A percentile compares a stretch with the other conserved stretches of the same genome.
Evolutionary conservation across 2,113 vertebrate species (phyloP).

Genomic region (Aspiorhynchus laticeps): DNA sequence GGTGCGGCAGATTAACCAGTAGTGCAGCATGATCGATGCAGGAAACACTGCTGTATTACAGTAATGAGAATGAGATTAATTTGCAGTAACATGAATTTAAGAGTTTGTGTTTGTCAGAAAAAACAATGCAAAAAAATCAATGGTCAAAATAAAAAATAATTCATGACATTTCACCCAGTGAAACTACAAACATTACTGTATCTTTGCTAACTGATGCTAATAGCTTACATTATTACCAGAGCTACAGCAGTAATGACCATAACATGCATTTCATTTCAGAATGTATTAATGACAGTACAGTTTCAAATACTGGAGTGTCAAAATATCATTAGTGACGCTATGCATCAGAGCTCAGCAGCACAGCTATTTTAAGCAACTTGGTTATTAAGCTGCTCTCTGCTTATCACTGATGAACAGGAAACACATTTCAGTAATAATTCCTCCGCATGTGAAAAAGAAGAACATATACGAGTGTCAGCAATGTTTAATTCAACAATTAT

Average conservation of each 20-base stretch:
- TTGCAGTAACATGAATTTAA: neutral
- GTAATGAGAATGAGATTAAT: neutral
- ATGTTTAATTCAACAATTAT: neutral
- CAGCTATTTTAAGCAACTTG: neutral
- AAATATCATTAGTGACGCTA: neutral
- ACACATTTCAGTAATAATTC: neutral
- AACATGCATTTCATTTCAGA: neutral
- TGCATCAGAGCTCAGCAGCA: neutral
- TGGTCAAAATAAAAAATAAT: neutral
- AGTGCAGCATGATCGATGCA: neutral
- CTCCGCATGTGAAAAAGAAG: conserved; percentile 6
- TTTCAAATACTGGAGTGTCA: neutral
- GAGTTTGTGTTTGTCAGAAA: neutral
- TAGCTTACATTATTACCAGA: neutral
- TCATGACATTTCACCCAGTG: too few species aligned
- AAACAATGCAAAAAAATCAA: neutral
- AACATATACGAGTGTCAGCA: neutral
- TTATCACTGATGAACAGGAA: conserved; percentile 24
- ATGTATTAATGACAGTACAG: neutral
- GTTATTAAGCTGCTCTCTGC: conserved; percentile 17
- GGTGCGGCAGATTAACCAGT: neutral
- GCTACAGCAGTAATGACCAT: neutral
- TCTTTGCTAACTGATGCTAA: neutral
- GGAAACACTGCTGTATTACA: neutral
- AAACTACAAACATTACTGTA: too few species aligned